These are phyloP conservation scores for Bovichtus variegatus DNA, from an alignment of 2,797 vertebrate species.

Conservation along the genomic window DNA sequence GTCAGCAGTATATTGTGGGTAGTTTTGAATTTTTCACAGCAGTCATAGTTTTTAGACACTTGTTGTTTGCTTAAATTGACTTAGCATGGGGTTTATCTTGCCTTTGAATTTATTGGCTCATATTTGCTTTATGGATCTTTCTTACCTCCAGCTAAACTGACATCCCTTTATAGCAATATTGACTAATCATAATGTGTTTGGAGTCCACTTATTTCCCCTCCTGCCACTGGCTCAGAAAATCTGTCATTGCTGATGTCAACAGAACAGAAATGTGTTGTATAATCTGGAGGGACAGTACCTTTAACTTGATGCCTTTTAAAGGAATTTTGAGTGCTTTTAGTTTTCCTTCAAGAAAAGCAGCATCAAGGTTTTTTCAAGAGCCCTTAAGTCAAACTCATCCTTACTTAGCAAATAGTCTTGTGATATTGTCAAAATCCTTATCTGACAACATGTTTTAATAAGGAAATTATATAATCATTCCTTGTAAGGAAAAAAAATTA, in stretches of 20 bases:
- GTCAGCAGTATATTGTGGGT: background rate
- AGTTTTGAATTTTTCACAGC: background rate
- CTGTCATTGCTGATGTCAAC: background rate
- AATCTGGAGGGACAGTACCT: background rate
- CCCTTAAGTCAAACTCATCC: background rate
- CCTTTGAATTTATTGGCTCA: background rate
- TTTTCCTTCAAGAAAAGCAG: background rate
- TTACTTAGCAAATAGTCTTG: slow-evolving; percentile 1
- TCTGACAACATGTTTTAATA: slow-evolving; percentile 2
- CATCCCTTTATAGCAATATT: slow-evolving; percentile 19
- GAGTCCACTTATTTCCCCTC: background rate
- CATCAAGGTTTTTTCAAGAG: background rate
- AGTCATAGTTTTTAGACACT: background rate
- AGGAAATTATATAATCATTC: background rate
- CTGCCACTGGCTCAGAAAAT: slow-evolving; percentile 9
- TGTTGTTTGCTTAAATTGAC: background rate
- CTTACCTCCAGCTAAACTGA: slow-evolving; percentile 24
- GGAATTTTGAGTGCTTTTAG: background rate
- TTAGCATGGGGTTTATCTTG: background rate
- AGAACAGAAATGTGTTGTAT: background rate
- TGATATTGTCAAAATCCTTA: background rate
- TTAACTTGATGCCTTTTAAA: background rate
- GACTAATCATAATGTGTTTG: slow-evolving; percentile 9
- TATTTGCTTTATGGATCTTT: slow-evolving; percentile 21
- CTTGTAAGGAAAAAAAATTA: background rate